These are phyloP conservation scores for Oryzias woworae DNA, from an alignment of 2,113 vertebrate species.

Conservation along the genomic window DNA sequence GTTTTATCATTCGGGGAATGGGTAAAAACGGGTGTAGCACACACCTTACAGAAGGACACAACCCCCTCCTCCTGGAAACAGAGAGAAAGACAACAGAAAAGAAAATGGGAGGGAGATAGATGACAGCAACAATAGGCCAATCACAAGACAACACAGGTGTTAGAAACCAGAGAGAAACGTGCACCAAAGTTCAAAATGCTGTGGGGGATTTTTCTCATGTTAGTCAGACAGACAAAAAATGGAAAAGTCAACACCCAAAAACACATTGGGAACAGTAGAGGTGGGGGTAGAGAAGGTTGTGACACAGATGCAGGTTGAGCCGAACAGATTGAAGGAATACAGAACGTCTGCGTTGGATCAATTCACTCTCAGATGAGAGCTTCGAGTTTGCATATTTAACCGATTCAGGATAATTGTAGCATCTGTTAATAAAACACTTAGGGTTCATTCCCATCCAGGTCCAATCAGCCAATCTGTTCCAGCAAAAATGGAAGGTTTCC, in stretches of 20 bases:
- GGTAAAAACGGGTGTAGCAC: slow-evolving; percentile 74
- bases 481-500: too few relatives aligned
- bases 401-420: slow-evolving; percentile 4
- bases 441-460: too few relatives aligned
- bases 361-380: slow-evolving; percentile 19
- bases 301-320: too few relatives aligned
- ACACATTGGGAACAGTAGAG: too few relatives aligned
- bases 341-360: slow-evolving; percentile 32
- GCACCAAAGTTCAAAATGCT: slow-evolving; percentile 47
- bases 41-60: slow-evolving; percentile 99
- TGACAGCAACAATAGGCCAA: slow-evolving; percentile 84
- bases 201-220: slow-evolving; percentile 33
- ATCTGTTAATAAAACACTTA: slow-evolving; percentile 12
- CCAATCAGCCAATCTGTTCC: too few relatives aligned
- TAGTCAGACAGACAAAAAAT: slow-evolving; percentile 29
- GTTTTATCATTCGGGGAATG: slow-evolving; percentile 55
- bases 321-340: slow-evolving; percentile 12
- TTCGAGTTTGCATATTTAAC: slow-evolving; percentile 6
- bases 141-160: slow-evolving; percentile 72
- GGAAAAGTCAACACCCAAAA: background rate
- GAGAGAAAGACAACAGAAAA: slow-evolving; percentile 70
- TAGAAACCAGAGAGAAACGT: slow-evolving; percentile 67
- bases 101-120: slow-evolving; percentile 55
- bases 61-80: slow-evolving; percentile 95
- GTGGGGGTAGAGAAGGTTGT: background rate